phyloP scores from a whole-genome alignment of 30 jellyfish, hydroid and myxozoan genomes.

The Morbakka virulenta region DNA sequence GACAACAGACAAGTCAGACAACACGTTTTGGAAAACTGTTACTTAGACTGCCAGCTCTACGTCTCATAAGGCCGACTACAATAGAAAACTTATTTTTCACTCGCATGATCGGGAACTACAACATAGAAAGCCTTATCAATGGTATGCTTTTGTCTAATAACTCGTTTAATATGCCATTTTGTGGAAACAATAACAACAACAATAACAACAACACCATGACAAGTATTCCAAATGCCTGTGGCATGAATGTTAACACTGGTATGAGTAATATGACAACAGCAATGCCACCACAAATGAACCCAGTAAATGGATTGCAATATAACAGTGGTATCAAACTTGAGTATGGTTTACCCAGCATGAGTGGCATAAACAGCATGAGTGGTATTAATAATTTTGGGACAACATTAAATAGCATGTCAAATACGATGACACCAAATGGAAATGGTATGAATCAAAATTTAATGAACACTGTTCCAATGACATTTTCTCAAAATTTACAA shows the following conservation, averaged over 20 bases:
- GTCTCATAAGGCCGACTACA: conserved; percentile 79
- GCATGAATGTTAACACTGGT: conserved; percentile 36
- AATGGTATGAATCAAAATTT: conserved; percentile 32
- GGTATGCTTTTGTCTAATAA: conserved; percentile 80
- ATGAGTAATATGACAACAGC: conserved; percentile 47
- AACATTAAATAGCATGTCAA: conserved; percentile 2
- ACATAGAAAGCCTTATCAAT: conserved; percentile 77
- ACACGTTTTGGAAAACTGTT: conserved; percentile 89
- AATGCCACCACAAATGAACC: conserved; percentile 57
- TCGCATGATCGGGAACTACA: conserved; percentile 87
- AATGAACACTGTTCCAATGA: conserved; percentile 52
- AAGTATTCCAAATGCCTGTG: conserved; percentile 39
- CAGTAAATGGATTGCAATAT: conserved; percentile 44
- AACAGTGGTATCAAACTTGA: conserved; percentile 38
- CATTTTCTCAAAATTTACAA: conserved; percentile 54
- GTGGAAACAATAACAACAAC: conserved; percentile 58
- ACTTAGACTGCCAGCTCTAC: conserved; percentile 88
- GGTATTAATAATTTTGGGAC: conserved; percentile 13
- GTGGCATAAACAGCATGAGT: conserved; percentile 50
- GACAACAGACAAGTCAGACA: conserved; percentile 83
- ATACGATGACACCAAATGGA: conserved; percentile 27
- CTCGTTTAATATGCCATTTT: conserved; percentile 43
- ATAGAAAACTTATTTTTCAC: conserved; percentile 83
- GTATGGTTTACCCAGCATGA: conserved; percentile 49
- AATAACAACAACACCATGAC: background rate